These are phyloP conservation scores for Sminthurinus signatus DNA, from an alignment of 1,140 invertebrate genomes.

Conservation along the genomic window DNA sequence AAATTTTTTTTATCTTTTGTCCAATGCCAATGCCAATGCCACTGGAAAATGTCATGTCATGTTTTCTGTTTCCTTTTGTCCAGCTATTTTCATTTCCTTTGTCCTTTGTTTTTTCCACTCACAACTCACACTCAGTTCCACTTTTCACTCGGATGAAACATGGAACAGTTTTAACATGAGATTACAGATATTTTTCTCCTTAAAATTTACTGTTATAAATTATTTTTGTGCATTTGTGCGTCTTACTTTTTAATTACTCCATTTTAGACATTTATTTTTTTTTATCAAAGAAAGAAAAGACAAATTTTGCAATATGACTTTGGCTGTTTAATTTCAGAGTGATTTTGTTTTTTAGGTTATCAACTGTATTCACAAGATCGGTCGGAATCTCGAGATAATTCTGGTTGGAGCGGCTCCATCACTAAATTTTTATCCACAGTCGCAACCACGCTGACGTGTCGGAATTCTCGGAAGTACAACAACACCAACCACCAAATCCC, in stretches of 20 bases:
- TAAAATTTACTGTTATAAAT: background rate
- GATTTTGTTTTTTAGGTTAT: background rate
- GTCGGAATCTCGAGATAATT: background rate
- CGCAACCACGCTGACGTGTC: constrained; percentile 15
- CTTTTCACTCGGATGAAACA: too few species aligned
- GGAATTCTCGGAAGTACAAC: constrained; percentile 9
- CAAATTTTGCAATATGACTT: background rate
- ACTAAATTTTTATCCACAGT: constrained; percentile 20
- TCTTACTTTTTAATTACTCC: background rate
- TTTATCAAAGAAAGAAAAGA: background rate
- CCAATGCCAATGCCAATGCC: too few species aligned
- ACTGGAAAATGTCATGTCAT: too few species aligned
- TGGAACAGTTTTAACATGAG: too few species aligned
- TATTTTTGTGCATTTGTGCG: background rate
- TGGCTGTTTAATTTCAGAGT: background rate
- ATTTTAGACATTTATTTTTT: background rate
- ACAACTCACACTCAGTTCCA: background rate
- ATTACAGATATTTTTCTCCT: too few species aligned
- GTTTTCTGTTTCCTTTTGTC: too few species aligned
- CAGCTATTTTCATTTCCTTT: background rate
- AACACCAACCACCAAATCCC: background rate
- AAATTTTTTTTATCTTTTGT: too few species aligned
- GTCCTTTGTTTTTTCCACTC: background rate
- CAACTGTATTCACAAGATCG: background rate
- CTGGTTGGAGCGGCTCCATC: constrained; percentile 42